Evolutionary conservation across 2,113 vertebrate species (phyloP).

Genomic region (Brevimyrus niger): DNA sequence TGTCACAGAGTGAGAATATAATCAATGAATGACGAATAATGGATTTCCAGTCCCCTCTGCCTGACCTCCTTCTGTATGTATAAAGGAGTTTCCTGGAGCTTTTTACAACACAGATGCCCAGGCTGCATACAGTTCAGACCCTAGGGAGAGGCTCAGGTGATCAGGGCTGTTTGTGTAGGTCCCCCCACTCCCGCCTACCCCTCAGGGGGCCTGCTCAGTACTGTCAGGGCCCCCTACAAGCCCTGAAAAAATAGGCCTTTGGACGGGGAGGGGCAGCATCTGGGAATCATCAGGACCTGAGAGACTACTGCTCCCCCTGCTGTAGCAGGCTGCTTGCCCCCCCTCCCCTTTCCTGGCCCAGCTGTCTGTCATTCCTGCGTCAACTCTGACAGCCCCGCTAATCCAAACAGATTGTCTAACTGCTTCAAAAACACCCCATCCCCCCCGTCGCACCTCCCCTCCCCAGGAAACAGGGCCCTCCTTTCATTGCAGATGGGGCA

Average conservation of each 20-base stretch:
- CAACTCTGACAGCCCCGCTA: conserved; percentile 50
- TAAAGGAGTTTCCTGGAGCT: neutral
- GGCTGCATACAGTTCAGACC: neutral
- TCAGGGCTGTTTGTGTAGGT: neutral
- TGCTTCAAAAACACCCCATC: conserved; percentile 53
- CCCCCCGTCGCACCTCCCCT: too few species aligned
- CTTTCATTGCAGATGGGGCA: too few species aligned
- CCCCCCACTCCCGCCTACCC: neutral
- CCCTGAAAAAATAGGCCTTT: neutral
- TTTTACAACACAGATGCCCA: neutral
- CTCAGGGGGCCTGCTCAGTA: neutral
- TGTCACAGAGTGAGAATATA: neutral
- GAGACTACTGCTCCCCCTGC: conserved; percentile 18
- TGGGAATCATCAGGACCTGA: conserved; percentile 70
- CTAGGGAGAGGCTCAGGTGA: neutral
- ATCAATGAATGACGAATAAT: neutral
- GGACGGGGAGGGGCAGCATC: conserved; percentile 55
- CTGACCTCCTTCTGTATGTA: neutral
- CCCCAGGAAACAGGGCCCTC: too few species aligned
- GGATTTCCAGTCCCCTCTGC: neutral
- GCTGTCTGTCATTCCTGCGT: conserved; percentile 48
- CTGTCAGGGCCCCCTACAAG: neutral
- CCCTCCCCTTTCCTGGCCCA: conserved; percentile 37
- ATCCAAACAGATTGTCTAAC: conserved; percentile 60
- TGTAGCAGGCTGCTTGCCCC: conserved; percentile 20